A percentile compares a stretch with the other conserved stretches of the same genome.
phyloP scores from a whole-genome alignment of 92 coral and sea anemone species.

The Paragorgia papillata region DNA sequence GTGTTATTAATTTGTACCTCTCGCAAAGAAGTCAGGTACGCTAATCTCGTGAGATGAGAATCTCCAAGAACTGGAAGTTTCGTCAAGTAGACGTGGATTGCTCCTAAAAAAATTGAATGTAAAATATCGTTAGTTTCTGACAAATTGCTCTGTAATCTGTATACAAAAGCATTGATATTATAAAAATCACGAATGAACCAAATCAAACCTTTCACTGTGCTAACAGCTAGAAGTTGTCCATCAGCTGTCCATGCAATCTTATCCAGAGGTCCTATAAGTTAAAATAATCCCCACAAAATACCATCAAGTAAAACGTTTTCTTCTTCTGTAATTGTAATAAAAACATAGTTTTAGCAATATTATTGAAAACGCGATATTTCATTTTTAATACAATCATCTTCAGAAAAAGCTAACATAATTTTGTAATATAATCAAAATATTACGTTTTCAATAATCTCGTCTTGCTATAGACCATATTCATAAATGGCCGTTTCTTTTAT shows the following conservation, averaged over 20 bases:
- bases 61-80: conserved; percentile 94
- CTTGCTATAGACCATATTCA: too few species aligned
- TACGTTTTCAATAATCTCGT: too few species aligned
- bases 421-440: too few species aligned
- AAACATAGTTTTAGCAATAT: too few species aligned
- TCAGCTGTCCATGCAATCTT: conserved; percentile 94
- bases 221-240: conserved; percentile 96
- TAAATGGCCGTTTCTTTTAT: too few species aligned
- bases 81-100: conserved; percentile 91
- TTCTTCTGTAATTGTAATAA: too few species aligned
- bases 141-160: neutral
- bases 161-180: too few species aligned
- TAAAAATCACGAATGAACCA: neutral
- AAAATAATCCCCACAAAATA: too few species aligned
- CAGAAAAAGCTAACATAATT: too few species aligned
- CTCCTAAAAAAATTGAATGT: conserved; percentile 59
- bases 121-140: neutral
- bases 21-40: conserved; percentile 88
- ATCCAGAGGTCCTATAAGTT: conserved; percentile 76
- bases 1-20: too few species aligned
- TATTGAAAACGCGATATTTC: too few species aligned
- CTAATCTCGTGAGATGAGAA: conserved; percentile 82
- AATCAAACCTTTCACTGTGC: conserved; percentile 78
- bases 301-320: neutral
- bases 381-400: too few species aligned